phyloP scores from a whole-genome alignment of 2,888 invertebrate genomes.

The Agapetus fuscipes region DNA sequence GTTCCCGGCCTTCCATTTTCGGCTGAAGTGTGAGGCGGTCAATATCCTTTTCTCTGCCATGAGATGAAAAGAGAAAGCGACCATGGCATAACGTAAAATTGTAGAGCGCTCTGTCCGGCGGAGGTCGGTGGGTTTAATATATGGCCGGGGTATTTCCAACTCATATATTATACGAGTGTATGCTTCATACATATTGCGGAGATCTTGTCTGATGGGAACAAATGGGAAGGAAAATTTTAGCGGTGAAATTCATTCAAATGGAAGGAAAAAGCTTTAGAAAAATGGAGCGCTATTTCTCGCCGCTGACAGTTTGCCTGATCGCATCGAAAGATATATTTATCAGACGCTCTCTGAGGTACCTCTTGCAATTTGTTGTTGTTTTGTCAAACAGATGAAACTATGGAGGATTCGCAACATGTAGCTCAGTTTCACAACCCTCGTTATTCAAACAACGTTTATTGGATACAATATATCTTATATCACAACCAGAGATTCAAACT shows the following conservation, averaged over 20 bases:
- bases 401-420: no score
- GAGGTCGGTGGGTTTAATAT: slow-evolving; percentile 45
- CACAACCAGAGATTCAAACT: no score
- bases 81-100: slow-evolving; percentile 49
- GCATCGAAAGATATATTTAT: slow-evolving; percentile 17
- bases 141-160: slow-evolving; percentile 49
- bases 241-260: slow-evolving; percentile 40
- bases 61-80: slow-evolving; percentile 30
- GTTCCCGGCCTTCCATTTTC: slow-evolving; percentile 32
- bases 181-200: slow-evolving; percentile 43
- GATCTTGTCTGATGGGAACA: slow-evolving; percentile 47
- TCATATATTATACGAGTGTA: slow-evolving; percentile 49
- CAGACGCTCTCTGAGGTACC: slow-evolving; percentile 7
- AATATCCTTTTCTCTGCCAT: slow-evolving; percentile 29
- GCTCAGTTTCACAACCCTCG: no score
- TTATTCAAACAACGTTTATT: no score
- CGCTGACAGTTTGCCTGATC: slow-evolving; percentile 20
- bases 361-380: slow-evolving; percentile 16
- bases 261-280: slow-evolving; percentile 35
- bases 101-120: slow-evolving; percentile 50
- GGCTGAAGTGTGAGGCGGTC: slow-evolving; percentile 28
- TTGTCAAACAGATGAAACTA: no score
- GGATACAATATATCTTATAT: no score
- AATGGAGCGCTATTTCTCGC: slow-evolving; percentile 33
- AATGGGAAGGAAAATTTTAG: slow-evolving; percentile 47